Evolutionary conservation across 2,113 vertebrate species (phyloP).

Genomic region (Heterocephalus glaber): DNA sequence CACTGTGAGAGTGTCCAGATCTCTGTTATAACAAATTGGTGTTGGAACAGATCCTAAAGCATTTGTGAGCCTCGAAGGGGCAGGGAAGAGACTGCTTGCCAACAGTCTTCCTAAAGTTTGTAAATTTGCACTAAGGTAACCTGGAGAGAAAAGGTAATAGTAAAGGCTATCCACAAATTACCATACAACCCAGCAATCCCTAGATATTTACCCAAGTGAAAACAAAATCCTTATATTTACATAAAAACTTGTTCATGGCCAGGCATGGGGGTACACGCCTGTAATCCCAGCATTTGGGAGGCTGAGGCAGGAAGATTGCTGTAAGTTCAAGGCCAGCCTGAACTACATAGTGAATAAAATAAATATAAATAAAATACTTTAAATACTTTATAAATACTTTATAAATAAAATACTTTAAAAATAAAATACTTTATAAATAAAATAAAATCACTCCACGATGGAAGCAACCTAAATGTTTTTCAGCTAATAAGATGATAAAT

Average conservation of each 20-base stretch:
- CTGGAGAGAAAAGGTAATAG: neutral
- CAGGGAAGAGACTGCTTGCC: slow-evolving; percentile 19
- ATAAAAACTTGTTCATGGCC: neutral
- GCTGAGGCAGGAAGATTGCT: neutral
- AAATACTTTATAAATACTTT: neutral
- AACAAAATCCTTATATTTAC: neutral
- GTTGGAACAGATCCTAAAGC: neutral
- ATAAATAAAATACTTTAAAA: neutral
- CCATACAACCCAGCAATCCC: neutral
- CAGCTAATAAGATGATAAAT: neutral
- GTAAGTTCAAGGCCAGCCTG: neutral
- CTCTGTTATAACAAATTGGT: neutral
- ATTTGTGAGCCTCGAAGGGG: neutral
- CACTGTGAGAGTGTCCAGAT: neutral
- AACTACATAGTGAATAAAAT: neutral
- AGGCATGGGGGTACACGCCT: neutral
- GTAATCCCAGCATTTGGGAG: neutral
- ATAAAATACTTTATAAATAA: neutral
- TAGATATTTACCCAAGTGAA: slow-evolving; percentile 45
- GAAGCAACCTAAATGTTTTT: slow-evolving; percentile 26
- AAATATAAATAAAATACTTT: no score
- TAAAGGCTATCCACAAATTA: slow-evolving; percentile 17
- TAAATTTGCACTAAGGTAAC: slow-evolving; percentile 56
- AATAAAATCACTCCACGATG: neutral
- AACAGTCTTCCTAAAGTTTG: slow-evolving; percentile 32